Base-by-base conservation (phyloP, 2,797 vertebrate species). In the Psittacula echo region DNA sequence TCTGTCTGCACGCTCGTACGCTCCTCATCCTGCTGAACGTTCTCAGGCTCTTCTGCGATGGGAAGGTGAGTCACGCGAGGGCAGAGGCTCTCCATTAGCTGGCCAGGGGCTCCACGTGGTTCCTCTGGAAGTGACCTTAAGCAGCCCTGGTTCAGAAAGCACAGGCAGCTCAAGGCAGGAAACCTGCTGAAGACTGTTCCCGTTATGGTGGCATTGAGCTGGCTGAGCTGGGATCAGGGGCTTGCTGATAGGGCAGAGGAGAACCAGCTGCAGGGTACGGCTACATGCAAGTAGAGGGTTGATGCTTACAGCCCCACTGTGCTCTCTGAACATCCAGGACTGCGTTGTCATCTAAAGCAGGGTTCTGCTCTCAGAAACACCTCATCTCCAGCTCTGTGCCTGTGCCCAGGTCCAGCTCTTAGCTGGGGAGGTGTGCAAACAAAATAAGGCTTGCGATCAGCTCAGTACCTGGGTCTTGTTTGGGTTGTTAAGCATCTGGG, bases 11-110 rank as follows among this genome's bases (percentile, higher is more conserved):
- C 54, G 5, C 44, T 47, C 2, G 0, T 44, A 15, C 26, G 4
- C 5, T 29, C 30, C 60, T 94, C 64, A 39, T 71, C 67, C 93
- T 91, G 83, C 5, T 4, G 54, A 92, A 66, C 4, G 17, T 88
- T 87, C 91, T 78, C 67, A 65, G 76, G 73, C 91, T 93, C 47
- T 83, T 90, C 41, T 70, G 85, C 4, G 0, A 30, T 7, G 26
- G 91, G 89, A 94, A 91, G 37, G 64, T 94, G 95, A 94, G 76
- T 96, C 95, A 97, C 60, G n/a, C 0, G 4, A 79, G 62, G 82
- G 77, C 74, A 93, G 86, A 82, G 75, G 42, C 56, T 93, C 80
- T 91, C 26, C 44, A 62, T 77, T 41, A 65, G 67, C 90, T 77
- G 58, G 65, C 77, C 90, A 77, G 56, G 72, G 81, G 53, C 75